Conservation (phyloP, 2,888 invertebrate genomes). For the Microctonus hyperodae region DNA sequence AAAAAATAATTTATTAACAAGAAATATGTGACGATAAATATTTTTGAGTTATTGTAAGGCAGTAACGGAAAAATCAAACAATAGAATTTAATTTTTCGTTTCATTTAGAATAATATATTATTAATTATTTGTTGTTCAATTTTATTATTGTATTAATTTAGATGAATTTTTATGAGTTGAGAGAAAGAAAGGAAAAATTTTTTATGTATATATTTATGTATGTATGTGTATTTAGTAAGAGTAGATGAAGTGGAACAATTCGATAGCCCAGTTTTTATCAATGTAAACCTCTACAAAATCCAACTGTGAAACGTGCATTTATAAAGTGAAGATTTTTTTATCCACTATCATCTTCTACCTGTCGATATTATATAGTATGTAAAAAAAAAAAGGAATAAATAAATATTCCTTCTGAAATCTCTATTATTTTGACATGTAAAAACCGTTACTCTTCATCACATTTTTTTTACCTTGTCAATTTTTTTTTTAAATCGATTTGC, state of each 20-base stretch:
- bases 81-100: too few species aligned
- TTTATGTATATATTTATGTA: neutral
- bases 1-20: too few species aligned
- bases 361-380: too few species aligned
- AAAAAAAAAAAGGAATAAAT: too few species aligned
- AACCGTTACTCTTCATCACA: neutral
- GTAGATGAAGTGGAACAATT: conserved; percentile 2
- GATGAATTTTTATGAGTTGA: too few species aligned
- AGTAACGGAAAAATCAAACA: too few species aligned
- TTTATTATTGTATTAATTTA: too few species aligned
- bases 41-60: neutral
- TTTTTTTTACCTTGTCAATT: neutral
- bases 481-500: neutral
- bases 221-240: neutral
- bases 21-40: too few species aligned
- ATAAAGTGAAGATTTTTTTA: neutral
- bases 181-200: too few species aligned
- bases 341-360: too few species aligned
- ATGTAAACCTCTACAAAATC: neutral
- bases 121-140: too few species aligned
- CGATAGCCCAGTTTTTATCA: conserved; percentile 12
- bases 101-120: too few species aligned
- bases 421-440: neutral
- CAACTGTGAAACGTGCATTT: neutral
- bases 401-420: neutral